Evolutionary conservation across 1,140 invertebrate species (phyloP), one percentile per base, ranked within the genome.

Genomic region (Sminthurides bifidus): DNA sequence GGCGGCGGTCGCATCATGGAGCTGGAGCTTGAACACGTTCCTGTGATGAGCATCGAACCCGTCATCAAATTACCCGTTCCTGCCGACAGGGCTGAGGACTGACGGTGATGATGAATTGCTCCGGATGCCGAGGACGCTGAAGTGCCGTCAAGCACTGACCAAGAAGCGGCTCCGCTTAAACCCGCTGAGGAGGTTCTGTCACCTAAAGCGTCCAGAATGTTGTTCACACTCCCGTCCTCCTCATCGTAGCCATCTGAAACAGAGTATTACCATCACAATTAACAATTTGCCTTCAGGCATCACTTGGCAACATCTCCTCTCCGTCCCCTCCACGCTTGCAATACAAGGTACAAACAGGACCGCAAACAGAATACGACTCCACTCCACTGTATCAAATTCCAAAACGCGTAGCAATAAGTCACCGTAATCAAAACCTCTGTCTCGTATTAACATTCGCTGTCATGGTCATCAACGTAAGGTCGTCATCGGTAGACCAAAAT

Each of bases 151-250:
- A 60, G 33, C 3, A 60, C 43, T 23, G 58, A 60, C 58, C 58
- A 60, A 3, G 57, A 59, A 15, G 41, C 40, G 19, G 52, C 57
- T 3, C 57, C 57, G 30, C 57, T 54, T 4, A 60, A 21, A 8
- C 43, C 53, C n/a, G 58, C 53, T 12, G 58, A 55, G 17, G 54
- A 52, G n/a, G 54, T 46, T 2, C 54, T 21, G 37, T 56, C 55
- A 2, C 61, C 61, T 26, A 60, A 41, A 12, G 61, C 61, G 30
- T 64, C 61, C 58, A 64, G 37, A 52, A 64, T 64, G 24, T 64
- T 64, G 52, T 64, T 64, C 26, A 64, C 61, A 37, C 61, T 64
- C 30, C 61, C 58, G 29, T 64, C 61, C 8, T 64, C 61, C 31
- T 63, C 61, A 2, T 58, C 56, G 17, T 27, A 55, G n/a, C n/a